Evolutionary conservation across 64 coral and sea anemone genomes (phyloP).

Genomic region (Dendronephthya gigantea): DNA sequence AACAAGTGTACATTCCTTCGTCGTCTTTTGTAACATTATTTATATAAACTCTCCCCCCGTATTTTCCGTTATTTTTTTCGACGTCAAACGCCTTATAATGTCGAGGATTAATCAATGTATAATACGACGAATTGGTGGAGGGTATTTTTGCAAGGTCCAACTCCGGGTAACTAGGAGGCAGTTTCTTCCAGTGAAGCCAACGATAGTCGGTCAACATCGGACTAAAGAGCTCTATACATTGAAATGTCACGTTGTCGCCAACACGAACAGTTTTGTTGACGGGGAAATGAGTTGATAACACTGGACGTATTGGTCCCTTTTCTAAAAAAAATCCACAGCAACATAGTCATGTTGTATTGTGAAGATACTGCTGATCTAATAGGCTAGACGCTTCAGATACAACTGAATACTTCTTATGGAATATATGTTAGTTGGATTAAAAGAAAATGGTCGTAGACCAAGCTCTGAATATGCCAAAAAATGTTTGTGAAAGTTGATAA

Average conservation of each 20-base stretch:
- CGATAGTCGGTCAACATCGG: constrained; percentile 79
- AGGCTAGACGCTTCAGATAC: too few species aligned
- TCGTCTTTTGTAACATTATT: constrained; percentile 67
- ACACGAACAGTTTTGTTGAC: constrained; percentile 49
- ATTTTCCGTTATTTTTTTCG: constrained; percentile 38
- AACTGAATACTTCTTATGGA: too few species aligned
- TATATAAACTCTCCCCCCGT: constrained; percentile 6
- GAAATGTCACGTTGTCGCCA: constrained; percentile 52
- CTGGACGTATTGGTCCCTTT: constrained; percentile 51
- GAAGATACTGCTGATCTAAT: too few species aligned
- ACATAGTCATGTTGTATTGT: too few species aligned
- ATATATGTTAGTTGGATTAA: too few species aligned
- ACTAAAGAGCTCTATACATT: constrained; percentile 69
- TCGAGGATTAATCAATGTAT: constrained; percentile 30
- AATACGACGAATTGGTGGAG: neutral
- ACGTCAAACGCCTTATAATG: constrained; percentile 47
- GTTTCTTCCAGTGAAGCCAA: constrained; percentile 76
- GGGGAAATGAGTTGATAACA: constrained; percentile 53
- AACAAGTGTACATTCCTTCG: constrained; percentile 80
- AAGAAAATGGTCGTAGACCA: too few species aligned
- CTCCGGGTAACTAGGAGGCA: constrained; percentile 36
- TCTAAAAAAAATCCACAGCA: constrained; percentile 23
- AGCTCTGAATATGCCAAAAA: too few species aligned
- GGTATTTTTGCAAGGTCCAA: constrained; percentile 13
- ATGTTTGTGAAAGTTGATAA: too few species aligned